Base-by-base conservation (phyloP, 2,888 invertebrate species). In the Apantesis nais region DNA sequence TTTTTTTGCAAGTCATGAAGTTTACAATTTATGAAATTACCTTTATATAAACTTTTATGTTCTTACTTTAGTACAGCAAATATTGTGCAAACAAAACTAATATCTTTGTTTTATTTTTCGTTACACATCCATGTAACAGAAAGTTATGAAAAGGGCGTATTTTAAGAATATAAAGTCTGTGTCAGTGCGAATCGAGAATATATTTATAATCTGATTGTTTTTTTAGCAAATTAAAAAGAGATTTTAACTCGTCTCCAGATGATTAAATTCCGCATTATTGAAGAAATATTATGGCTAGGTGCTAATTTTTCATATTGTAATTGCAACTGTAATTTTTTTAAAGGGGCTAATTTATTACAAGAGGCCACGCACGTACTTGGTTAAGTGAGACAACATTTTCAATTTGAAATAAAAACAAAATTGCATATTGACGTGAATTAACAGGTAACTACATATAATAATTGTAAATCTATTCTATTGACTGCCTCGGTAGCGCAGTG, bases 1-100 rank as follows among this genome's bases (percentile, higher is more conserved):
- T 83, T n/a, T n/a, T 81, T 81, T 78, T 58, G 80, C 78, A 80
- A 83, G 78, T 81, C 80, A 83, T 79, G 82, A 81, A 74, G 75
- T 81, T 79, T 74, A 74, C 77, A 83, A 84, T 73, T 81, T 78
- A 80, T 72, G 73, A 76, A 79, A 83, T 79, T 83, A 74, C 75
- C 72, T 69, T 67, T 64, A 75, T 74, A 74, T 73, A 74, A 73
- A 81, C 70, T 78, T 79, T 75, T 74, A 61, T 58, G 69, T 76
- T 76, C 68, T 75, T 75, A 72, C 71, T 72, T 71, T 69, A 37
- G 34, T 68, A 65, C 67, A 74, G 66, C 58, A 55, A 70, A 61
- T 66, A 44, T 44, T 19, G 62, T 22, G 25, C 7, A 41, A 41
- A n/a, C 25, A 31, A 58, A 58, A 41, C 44, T 31, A 31, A 29